Conservation (phyloP, 2,888 invertebrate genomes). For the Cryptocephalus moraei region DNA sequence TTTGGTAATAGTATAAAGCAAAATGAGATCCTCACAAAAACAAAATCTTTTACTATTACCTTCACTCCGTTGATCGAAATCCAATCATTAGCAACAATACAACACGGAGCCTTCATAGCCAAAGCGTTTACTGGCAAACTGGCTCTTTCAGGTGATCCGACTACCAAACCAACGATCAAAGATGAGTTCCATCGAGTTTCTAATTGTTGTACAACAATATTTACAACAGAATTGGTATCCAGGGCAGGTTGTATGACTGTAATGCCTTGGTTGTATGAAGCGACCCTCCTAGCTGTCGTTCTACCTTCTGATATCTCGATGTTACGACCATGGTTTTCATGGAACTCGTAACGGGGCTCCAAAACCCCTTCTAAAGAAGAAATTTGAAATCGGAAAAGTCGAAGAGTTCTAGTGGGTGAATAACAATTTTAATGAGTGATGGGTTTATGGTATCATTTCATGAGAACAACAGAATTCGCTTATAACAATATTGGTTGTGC, state of each 20-base stretch:
- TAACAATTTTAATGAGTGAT: too few species aligned
- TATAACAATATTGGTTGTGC: too few species aligned
- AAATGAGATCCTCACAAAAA: too few species aligned
- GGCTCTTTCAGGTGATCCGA: conserved; percentile 57
- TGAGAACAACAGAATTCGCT: too few species aligned
- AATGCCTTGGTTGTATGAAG: conserved; percentile 72
- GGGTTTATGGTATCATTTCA: too few species aligned
- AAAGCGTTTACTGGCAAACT: conserved; percentile 61
- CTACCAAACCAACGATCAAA: conserved; percentile 72
- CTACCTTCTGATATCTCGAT: conserved; percentile 56
- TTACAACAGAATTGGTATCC: conserved; percentile 25
- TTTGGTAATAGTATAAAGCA: not conserved
- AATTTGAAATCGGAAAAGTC: too few species aligned
- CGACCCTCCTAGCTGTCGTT: conserved; percentile 59
- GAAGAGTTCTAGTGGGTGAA: too few species aligned
- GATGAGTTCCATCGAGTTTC: conserved; percentile 45
- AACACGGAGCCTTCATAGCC: conserved; percentile 67
- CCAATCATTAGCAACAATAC: conserved; percentile 74
- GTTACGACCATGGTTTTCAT: conserved; percentile 76
- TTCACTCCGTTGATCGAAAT: conserved; percentile 73
- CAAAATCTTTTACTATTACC: conserved; percentile 35
- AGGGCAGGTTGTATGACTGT: conserved; percentile 49
- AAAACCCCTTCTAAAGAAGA: too few species aligned
- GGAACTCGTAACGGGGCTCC: conserved; percentile 51
- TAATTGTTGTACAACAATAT: conserved; percentile 38